Percentiles rank a stretch among this genome's conserved stretches.
Conservation (phyloP, 2,888 invertebrate genomes). For the Nomada fucata region DNA sequence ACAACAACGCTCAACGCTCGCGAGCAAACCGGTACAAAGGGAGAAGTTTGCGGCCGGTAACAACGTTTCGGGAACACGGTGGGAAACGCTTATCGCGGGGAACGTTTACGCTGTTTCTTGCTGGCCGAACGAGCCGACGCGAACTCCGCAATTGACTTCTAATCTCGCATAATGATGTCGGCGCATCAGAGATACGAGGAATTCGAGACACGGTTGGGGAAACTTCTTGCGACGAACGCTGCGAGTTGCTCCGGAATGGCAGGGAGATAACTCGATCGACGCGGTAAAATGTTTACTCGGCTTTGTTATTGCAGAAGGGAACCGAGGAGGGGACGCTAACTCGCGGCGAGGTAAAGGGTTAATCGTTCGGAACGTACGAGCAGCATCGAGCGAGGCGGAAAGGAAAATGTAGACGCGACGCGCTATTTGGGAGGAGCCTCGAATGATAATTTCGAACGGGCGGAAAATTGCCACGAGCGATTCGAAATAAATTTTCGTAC, state of each 20-base stretch:
- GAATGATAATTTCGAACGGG: no score
- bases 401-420: neutral
- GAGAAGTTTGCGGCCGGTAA: constrained; percentile 30
- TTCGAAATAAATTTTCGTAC: no score
- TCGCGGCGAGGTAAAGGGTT: constrained; percentile 30
- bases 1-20: neutral
- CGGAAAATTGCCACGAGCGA: neutral
- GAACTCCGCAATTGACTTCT: constrained; percentile 51
- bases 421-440: neutral
- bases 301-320: constrained; percentile 49
- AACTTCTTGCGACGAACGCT: constrained; percentile 44
- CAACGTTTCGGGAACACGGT: constrained; percentile 16
- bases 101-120: constrained; percentile 20
- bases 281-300: constrained; percentile 32
- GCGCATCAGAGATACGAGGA: neutral
- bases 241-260: constrained; percentile 24
- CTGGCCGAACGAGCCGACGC: neutral
- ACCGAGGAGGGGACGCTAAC: constrained; percentile 41
- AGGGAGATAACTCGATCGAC: constrained; percentile 45
- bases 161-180: constrained; percentile 44
- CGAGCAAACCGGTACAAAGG: neutral
- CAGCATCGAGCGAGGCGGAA: constrained; percentile 4
- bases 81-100: constrained; percentile 29
- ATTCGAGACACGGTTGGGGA: neutral
- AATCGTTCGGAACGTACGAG: constrained; percentile 53